Evolutionary conservation across 2,888 invertebrate species (phyloP).

Genomic region (Onchidella celtica): DNA sequence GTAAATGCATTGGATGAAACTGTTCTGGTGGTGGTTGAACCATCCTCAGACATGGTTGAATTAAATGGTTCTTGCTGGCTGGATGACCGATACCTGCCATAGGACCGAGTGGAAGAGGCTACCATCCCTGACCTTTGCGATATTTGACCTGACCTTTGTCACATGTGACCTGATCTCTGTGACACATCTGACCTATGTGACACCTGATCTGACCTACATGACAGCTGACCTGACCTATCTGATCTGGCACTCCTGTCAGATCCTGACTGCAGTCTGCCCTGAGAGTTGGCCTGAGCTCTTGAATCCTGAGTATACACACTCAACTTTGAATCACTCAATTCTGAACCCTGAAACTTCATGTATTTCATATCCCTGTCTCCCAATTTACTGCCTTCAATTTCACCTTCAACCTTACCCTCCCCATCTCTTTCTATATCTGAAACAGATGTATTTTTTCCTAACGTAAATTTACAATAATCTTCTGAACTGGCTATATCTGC

Average conservation of each 20-base stretch:
- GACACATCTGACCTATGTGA: no score
- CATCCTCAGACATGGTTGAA: slow-evolving; percentile 10
- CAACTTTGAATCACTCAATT: neutral
- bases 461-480: slow-evolving; percentile 26
- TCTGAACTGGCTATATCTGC: slow-evolving; percentile 35
- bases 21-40: neutral
- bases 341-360: neutral
- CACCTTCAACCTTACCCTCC: slow-evolving; percentile 8
- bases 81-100: neutral
- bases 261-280: neutral
- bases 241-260: slow-evolving; percentile 19
- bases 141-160: neutral
- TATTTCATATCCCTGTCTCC: slow-evolving; percentile 13
- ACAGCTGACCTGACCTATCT: neutral
- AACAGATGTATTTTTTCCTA: neutral
- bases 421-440: neutral
- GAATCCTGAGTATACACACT: neutral
- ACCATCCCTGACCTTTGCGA: neutral
- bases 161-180: no score
- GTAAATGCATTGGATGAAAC: neutral
- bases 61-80: neutral
- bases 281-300: neutral
- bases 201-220: no score
- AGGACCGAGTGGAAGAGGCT: neutral
- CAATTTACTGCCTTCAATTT: neutral